phyloP scores from a whole-genome alignment of 2,113 vertebrate species.

The Meriones unguiculatus region DNA sequence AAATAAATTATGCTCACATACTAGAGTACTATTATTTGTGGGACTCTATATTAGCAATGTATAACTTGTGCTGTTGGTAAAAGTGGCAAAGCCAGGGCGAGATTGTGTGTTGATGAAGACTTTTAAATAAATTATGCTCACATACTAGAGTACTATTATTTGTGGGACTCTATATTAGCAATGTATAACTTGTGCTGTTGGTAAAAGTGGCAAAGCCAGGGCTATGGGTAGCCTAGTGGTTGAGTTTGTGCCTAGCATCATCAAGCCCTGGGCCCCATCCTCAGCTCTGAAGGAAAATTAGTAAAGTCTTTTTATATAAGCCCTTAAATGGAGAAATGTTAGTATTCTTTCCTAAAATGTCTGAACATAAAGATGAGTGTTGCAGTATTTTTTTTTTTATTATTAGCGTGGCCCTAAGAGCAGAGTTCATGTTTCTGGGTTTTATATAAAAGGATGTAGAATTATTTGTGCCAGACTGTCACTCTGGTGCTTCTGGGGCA shows the following conservation, averaged over 20 bases:
- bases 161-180: neutral
- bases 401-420: neutral
- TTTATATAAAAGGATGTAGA: neutral
- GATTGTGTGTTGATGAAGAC: neutral
- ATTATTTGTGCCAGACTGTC: neutral
- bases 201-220: neutral
- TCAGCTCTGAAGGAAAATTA: neutral
- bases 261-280: neutral
- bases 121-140: neutral
- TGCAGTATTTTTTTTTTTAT: neutral
- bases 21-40: neutral
- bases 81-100: neutral
- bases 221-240: neutral
- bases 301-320: neutral
- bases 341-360: neutral
- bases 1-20: neutral
- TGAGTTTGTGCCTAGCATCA: neutral
- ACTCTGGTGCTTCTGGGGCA: neutral
- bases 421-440: neutral
- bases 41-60: neutral
- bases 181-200: neutral
- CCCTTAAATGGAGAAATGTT: neutral
- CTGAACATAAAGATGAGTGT: neutral
- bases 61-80: neutral
- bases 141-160: neutral